Evolutionary conservation across 2,797 vertebrate species (phyloP), one percentile per base, ranked within the genome.

Genomic region (Channa striata): DNA sequence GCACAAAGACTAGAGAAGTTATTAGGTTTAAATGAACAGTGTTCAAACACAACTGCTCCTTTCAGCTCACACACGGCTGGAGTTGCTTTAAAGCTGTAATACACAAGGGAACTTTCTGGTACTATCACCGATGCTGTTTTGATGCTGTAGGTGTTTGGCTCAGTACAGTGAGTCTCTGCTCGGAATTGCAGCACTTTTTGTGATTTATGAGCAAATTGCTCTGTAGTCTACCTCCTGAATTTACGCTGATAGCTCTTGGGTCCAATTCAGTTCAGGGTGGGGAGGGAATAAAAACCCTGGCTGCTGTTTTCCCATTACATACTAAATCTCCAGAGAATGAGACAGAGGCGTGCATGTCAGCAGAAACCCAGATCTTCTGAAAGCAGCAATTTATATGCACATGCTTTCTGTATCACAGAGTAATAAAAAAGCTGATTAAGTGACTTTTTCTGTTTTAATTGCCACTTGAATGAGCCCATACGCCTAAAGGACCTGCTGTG

Each of bases 391-490:
- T 87, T 86, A 77, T 75, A 81, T 80, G 68, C 75, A 79, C 61
- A 65, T 43, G 17, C 60, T 70, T 72, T 77, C 68, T 69, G 50
- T 78, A 61, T 69, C 60, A 62, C 59, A 36, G 20, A 71, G 67
- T 48, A 63, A 77, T 81, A 80, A 76, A 85, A 83, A 68, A 53
- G 85, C 71, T 82, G 81, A 87, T 79, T 62, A 74, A 58, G 78
- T 78, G 69, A 73, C 53, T 80, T 83, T 77, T 72, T 59, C 16
- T n/a, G 44, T 85, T 83, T 86, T 89, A 89, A 89, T 90, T 90
- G 77, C 65, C 71, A 72, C 70, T 81, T 81, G 50, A 80, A 80
- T 43, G 11, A 21, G 56, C 16, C 23, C 49, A 8, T 34, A 21
- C 43, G 65, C 62, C 82, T 79, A n/a, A 43, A 68, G 71, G 57